Conservation (phyloP, 2,797 vertebrate species). For the Threskiornis aethiopicus region DNA sequence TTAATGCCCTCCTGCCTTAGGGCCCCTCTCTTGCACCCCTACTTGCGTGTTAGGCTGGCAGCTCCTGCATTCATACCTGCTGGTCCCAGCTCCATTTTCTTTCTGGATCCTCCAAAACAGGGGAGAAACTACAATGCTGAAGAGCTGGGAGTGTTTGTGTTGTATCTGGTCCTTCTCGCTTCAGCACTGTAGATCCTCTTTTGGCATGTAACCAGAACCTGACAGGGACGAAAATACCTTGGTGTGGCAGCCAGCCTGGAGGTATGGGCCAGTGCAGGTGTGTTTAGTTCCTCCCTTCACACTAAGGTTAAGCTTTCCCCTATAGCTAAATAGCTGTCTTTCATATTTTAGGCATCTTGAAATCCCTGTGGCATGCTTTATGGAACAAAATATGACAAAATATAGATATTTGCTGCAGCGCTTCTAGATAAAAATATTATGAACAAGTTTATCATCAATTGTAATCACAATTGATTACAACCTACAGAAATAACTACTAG, state of each 20-base stretch:
- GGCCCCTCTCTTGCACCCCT: neutral
- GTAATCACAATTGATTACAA: neutral
- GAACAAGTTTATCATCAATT: neutral
- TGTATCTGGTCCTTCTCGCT: neutral
- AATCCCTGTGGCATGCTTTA: neutral
- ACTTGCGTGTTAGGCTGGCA: neutral
- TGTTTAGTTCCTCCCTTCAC: neutral
- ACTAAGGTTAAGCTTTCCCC: neutral
- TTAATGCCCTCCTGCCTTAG: neutral
- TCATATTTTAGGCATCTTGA: neutral
- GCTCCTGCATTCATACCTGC: neutral
- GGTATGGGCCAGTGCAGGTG: neutral
- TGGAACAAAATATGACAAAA: neutral
- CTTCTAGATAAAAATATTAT: neutral
- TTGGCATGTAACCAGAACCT: neutral
- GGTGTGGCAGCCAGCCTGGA: neutral
- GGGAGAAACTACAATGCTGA: neutral
- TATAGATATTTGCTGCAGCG: neutral
- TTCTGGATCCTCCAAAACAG: neutral
- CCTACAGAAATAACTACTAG: neutral
- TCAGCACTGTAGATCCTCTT: neutral
- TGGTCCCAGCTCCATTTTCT: neutral
- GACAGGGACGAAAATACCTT: neutral
- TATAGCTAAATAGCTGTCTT: neutral
- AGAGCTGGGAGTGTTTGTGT: neutral